Conservation (phyloP, 2,888 invertebrate genomes). For the Nebria salina region DNA sequence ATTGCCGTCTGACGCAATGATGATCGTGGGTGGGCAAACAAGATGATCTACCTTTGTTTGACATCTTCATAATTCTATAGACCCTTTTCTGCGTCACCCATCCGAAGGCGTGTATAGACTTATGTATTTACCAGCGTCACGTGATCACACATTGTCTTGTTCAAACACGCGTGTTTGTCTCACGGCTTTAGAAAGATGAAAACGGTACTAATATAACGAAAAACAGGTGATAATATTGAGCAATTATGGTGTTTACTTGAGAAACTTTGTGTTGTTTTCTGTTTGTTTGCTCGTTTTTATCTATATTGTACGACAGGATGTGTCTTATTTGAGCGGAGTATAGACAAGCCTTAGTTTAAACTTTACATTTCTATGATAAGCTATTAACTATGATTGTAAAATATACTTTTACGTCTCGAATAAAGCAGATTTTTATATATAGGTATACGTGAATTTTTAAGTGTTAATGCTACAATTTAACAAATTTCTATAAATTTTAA, state of each 20-base stretch:
- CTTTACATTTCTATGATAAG: not conserved
- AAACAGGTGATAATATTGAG: constrained; percentile 44
- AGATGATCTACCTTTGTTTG: constrained; percentile 42
- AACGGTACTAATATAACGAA: constrained; percentile 25
- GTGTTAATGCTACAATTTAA: too few relatives aligned
- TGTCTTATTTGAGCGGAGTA: not conserved
- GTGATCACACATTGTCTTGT: not conserved
- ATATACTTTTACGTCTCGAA: not conserved
- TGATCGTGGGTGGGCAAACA: constrained; percentile 41
- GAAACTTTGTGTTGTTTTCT: not conserved
- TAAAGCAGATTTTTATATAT: too few relatives aligned
- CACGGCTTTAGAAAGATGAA: not conserved
- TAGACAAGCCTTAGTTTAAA: constrained; percentile 1
- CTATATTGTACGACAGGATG: not conserved
- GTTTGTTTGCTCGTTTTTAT: not conserved
- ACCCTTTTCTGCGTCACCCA: not conserved
- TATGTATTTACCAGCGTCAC: constrained; percentile 4
- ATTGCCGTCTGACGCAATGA: constrained; percentile 6
- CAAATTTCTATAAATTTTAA: not conserved
- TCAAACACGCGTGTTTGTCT: not conserved
- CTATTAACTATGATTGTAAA: not conserved
- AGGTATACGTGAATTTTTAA: too few relatives aligned
- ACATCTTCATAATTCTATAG: constrained; percentile 34
- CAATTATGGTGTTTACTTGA: constrained; percentile 33
- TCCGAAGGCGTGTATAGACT: not conserved